Evolutionary conservation across 2,797 vertebrate species (phyloP), one percentile per base, ranked within the genome.

Genomic region (Synaphobranchus kaupii): DNA sequence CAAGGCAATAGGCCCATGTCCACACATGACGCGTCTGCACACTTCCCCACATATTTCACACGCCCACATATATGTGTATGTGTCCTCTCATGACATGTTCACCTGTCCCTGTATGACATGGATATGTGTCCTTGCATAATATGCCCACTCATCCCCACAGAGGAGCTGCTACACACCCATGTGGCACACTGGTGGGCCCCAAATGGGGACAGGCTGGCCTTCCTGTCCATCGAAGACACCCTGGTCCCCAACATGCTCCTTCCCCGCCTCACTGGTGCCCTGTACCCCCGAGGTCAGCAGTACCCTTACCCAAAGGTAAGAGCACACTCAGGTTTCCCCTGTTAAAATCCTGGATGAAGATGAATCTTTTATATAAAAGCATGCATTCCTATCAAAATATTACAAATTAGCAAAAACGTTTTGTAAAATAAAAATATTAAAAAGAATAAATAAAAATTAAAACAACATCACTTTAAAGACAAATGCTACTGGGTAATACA

Each of bases 111-210:
- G 13, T 34, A 13, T 73, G 2, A 31, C 28, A 73, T 73, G 5
- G 4, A 34, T 22, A 3, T 39, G 31, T 73, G 28, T 39, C 13
- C 71, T 17, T 73, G 73, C 3, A 44, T 76, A 71, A 71, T 71
- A 28, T 71, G 28, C n/a, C 3, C 28, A 28, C 66, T 31, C 31
- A 31, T 78, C 3, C 15, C 34, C 34, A 6, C 88, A 96, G 96
- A 95, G 90, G 93, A 94, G 84, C 92, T 96, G 48, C 60, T 96
- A 86, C 92, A 91, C 86, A 92, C 91, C 0, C 92, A 92, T 20
- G 91, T 47, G 34, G 89, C 95, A 48, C 95, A 95, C 90, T 96
- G 96, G 96, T 96, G 95, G 96, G 94, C 95, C 4, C 93, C 95
- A 34, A 93, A 94, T 0, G 93, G 95, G 31, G 92, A 92, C 86